A percentile compares a stretch with the other conserved stretches of the same genome.
Conservation (phyloP, 2,888 invertebrate species). For the Nipponacmea schrenckii region DNA sequence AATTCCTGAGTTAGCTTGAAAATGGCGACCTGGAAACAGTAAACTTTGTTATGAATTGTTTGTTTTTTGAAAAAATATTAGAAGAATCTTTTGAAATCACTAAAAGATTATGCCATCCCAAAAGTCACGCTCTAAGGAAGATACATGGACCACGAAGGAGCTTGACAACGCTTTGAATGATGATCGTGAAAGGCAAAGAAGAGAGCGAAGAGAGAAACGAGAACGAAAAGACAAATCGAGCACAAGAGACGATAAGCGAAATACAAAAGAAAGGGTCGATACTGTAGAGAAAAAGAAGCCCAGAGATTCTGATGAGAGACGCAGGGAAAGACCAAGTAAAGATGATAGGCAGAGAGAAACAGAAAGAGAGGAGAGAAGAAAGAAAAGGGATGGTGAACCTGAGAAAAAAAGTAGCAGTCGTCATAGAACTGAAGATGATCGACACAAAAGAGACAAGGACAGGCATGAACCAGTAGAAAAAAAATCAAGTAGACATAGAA, state of each 20-base stretch:
- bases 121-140: slow-evolving; percentile 56
- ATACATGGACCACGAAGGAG: slow-evolving; percentile 63
- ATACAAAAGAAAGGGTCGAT: neutral
- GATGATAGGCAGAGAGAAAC: slow-evolving; percentile 2
- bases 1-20: no score
- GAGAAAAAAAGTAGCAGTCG: slow-evolving; percentile 1
- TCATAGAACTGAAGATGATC: slow-evolving; percentile 13
- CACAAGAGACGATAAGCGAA: slow-evolving; percentile 8
- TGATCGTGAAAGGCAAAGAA: slow-evolving; percentile 27
- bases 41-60: no score
- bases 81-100: no score
- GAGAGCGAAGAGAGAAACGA: slow-evolving; percentile 33
- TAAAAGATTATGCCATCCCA: neutral
- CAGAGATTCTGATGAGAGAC: no score
- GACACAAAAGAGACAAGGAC: slow-evolving; percentile 15
- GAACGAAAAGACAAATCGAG: slow-evolving; percentile 17
- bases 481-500: slow-evolving; percentile 30
- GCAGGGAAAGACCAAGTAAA: slow-evolving; percentile 12
- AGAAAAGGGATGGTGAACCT: slow-evolving; percentile 16
- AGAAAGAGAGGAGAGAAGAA: slow-evolving; percentile 18
- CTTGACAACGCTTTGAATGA: slow-evolving; percentile 51
- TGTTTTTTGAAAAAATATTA: no score
- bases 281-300: no score
- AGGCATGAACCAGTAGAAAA: slow-evolving; percentile 29
- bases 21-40: no score